Percentiles rank a stretch among this genome's conserved stretches.
Conservation (phyloP, 2,888 invertebrate genomes). For the Cremastinae sp. region DNA sequence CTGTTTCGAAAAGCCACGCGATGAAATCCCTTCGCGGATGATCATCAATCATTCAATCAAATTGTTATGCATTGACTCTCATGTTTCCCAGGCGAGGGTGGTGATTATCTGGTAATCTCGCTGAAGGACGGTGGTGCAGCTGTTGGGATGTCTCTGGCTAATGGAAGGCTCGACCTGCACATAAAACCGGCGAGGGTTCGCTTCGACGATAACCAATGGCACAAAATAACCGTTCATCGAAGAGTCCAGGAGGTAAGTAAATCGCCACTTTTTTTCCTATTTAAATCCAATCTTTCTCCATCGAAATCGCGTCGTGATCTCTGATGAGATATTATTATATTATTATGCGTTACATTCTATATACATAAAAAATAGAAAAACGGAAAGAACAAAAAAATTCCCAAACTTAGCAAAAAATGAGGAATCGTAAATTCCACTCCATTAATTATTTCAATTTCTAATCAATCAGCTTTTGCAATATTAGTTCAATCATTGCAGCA, state of each 20-base stretch:
- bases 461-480: conserved; percentile 30
- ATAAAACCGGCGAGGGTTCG: conserved; percentile 93
- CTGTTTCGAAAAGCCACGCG: conserved; percentile 5
- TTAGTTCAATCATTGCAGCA: conserved; percentile 36
- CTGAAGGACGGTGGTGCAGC: conserved; percentile 94
- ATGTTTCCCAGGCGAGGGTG: conserved; percentile 87
- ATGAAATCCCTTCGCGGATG: conserved; percentile 15
- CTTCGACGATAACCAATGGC: conserved; percentile 98
- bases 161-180: conserved; percentile 93
- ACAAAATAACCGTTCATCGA: conserved; percentile 93
- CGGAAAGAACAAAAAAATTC: too few species aligned
- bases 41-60: conserved; percentile 36
- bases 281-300: background rate
- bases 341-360: too few species aligned
- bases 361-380: too few species aligned
- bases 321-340: too few species aligned
- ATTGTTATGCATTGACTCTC: conserved; percentile 28
- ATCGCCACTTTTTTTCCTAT: background rate
- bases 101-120: conserved; percentile 94
- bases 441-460: conserved; percentile 3
- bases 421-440: background rate
- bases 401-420: too few species aligned
- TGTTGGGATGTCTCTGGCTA: conserved; percentile 93
- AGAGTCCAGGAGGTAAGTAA: conserved; percentile 92
- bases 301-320: background rate